Evolutionary conservation across 2,888 invertebrate genomes (phyloP).

Genomic region (Drosophila pseudotakahashii): DNA sequence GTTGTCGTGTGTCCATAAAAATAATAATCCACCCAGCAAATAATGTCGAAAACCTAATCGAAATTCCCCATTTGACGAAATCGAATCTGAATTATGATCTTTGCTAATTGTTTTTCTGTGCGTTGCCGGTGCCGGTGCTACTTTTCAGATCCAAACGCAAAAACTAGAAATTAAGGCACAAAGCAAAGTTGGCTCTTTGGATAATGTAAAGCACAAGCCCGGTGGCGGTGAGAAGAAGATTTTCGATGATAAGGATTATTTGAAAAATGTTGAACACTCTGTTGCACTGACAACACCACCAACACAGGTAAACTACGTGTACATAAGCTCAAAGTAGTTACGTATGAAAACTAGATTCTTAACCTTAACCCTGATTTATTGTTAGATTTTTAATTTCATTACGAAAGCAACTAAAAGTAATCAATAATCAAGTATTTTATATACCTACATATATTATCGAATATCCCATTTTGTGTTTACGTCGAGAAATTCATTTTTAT

Average conservation of each 20-base stretch:
- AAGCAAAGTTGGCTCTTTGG: constrained; percentile 96
- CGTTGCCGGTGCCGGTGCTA: constrained; percentile 76
- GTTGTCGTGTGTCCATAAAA: constrained; percentile 27
- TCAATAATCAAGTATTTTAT: constrained; percentile 5
- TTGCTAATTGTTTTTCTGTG: constrained; percentile 72
- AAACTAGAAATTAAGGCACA: constrained; percentile 96
- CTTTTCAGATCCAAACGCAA: constrained; percentile 92
- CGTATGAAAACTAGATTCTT: constrained; percentile 12
- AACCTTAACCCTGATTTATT: constrained; percentile 44
- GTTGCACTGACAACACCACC: constrained; percentile 86
- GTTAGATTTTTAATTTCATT: constrained; percentile 50
- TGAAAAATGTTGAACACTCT: constrained; percentile 89
- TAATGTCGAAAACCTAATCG: constrained; percentile 5
- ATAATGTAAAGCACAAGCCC: constrained; percentile 94
- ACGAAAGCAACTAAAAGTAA: constrained; percentile 23
- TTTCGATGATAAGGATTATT: constrained; percentile 95
- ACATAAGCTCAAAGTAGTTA: constrained; percentile 53
- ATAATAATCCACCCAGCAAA: constrained; percentile 27
- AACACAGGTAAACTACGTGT: constrained; percentile 85
- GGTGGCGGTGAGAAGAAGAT: constrained; percentile 97
- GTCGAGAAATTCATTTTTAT: constrained; percentile 76
- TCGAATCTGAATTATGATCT: constrained; percentile 23
- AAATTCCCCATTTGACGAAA: constrained; percentile 5
- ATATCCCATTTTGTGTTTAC: constrained; percentile 73
- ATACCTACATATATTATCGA: constrained; percentile 23